Percentiles rank a stretch among this genome's conserved stretches.
These are phyloP conservation scores for Horisme vitalbata DNA, from an alignment of 2,888 invertebrate genomes.

Conservation along the genomic window DNA sequence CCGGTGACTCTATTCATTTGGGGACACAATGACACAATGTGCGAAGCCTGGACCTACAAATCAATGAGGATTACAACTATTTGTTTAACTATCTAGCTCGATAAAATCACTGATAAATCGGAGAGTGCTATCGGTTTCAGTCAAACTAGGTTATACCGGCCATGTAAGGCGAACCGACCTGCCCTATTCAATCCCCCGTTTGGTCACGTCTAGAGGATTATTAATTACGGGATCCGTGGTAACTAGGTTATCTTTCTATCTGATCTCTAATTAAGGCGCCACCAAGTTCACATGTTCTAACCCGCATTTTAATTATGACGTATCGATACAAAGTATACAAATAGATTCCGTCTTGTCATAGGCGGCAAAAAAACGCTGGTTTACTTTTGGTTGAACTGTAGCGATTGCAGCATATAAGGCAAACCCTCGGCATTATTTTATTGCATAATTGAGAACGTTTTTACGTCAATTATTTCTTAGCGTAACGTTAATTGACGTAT, in stretches of 20 bases:
- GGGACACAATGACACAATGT: slow-evolving; percentile 37
- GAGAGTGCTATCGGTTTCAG: slow-evolving; percentile 43
- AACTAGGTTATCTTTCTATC: slow-evolving; percentile 58
- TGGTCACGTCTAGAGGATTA: slow-evolving; percentile 58
- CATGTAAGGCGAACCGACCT: slow-evolving; percentile 59
- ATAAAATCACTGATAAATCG: slow-evolving; percentile 44
- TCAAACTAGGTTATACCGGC: slow-evolving; percentile 53
- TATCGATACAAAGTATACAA: slow-evolving; percentile 52
- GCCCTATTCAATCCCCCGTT: slow-evolving; percentile 57
- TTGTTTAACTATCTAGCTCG: slow-evolving; percentile 33
- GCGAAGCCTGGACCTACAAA: slow-evolving; percentile 37
- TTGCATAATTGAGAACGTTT: slow-evolving; percentile 63
- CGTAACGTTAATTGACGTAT: slow-evolving; percentile 70
- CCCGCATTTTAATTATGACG: slow-evolving; percentile 45
- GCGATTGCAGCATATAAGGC: slow-evolving; percentile 55
- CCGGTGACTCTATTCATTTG: slow-evolving; percentile 56
- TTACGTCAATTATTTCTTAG: slow-evolving; percentile 71
- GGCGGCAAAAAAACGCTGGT: slow-evolving; percentile 45
- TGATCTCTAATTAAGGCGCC: slow-evolving; percentile 51
- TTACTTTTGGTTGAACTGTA: slow-evolving; percentile 50
- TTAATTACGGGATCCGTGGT: slow-evolving; percentile 59
- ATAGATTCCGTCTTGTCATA: slow-evolving; percentile 36
- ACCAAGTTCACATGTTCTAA: slow-evolving; percentile 44
- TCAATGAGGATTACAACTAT: slow-evolving; percentile 36
- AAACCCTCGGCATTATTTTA: slow-evolving; percentile 59